Evolutionary conservation across 2,888 invertebrate genomes (phyloP).

Genomic region (Seladonia tumulorum): DNA sequence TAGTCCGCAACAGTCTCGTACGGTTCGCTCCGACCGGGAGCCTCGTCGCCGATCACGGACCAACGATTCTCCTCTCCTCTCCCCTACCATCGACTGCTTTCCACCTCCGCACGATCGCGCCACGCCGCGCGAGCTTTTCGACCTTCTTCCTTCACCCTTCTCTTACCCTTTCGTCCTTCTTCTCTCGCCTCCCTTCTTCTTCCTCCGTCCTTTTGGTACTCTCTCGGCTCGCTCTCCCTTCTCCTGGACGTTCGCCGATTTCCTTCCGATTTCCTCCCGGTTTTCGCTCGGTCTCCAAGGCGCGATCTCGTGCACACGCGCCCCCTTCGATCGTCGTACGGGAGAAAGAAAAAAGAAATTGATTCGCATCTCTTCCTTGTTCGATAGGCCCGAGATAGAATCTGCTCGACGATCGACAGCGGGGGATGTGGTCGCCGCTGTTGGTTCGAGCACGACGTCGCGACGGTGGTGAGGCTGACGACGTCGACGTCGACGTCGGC

Average conservation of each 20-base stretch:
- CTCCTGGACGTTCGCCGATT: conserved; percentile 13
- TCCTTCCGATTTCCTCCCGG: neutral
- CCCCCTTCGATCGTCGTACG: neutral
- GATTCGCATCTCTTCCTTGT: neutral
- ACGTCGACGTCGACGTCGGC: conserved; percentile 11
- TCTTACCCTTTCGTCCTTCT: conserved; percentile 29
- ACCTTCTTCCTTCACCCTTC: conserved; percentile 46
- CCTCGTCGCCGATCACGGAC: conserved; percentile 69
- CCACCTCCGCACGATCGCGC: conserved; percentile 61
- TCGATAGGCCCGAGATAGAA: neutral
- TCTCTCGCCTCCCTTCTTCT: conserved; percentile 31
- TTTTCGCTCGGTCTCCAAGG: neutral
- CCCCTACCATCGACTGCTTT: conserved; percentile 58
- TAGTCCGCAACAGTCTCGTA: conserved; percentile 74
- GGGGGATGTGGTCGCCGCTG: neutral
- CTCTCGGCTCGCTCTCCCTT: conserved; percentile 24
- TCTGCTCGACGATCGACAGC: neutral
- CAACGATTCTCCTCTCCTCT: conserved; percentile 52
- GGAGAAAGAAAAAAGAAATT: neutral
- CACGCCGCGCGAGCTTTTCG: conserved; percentile 54
- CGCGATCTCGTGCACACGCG: neutral
- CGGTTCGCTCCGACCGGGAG: conserved; percentile 70
- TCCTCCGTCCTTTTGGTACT: neutral
- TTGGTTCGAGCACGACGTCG: conserved; percentile 2
- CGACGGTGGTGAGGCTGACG: conserved; percentile 21